Base-by-base conservation (phyloP, 2,888 invertebrate species). In the Prionchulus punctatus region DNA sequence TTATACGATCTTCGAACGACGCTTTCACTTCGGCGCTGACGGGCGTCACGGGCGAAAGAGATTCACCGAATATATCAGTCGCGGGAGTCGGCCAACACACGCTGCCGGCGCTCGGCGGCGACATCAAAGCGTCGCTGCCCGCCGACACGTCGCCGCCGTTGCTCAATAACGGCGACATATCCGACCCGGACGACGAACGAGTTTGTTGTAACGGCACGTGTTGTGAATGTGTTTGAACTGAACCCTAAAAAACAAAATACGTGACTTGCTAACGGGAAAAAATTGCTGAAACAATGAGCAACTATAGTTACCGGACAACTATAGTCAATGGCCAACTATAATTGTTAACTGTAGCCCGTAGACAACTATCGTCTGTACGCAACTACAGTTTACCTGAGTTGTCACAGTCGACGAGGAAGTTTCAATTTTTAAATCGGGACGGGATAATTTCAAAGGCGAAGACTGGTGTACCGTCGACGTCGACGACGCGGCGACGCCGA, bases 1-100 rank as follows among this genome's bases (percentile, higher is more conserved):
- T 82, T 65, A 96, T 86, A 61, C 91, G 79, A 72, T 92, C 91
- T 69, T 92, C 91, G 62, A 92, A 78, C 27, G 84, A 82, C 15
- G 58, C 50, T 23, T 23, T 56, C 43, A 65, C 12, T 62, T 43
- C 65, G 64, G 52, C 4, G 21, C 21, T 27, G 15, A 43, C 43
- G 30, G 30, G 56, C n/a, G 25, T 12, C n/a, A 28, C 27, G 3
- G 45, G 45, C 30, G 45, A 45, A 23, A 47, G n/a, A 2, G 54
- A n/a, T 26, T 28, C 54, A 51, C 30, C 45, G 50, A 49, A 49
- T 7, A 49, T 49, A 28, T 49, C 53, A 3, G 42, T 43, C 43
- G 53, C 45, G 7, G 42, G 23, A 30, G 12, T 27, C 21, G 30
- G 28, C 28, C 7, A 50, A 15, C 4, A 7, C 4, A 3, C 7